Evolutionary conservation across 2,888 invertebrate species (phyloP), one percentile per base, ranked within the genome.

Genomic region (Cynaeus angustus): DNA sequence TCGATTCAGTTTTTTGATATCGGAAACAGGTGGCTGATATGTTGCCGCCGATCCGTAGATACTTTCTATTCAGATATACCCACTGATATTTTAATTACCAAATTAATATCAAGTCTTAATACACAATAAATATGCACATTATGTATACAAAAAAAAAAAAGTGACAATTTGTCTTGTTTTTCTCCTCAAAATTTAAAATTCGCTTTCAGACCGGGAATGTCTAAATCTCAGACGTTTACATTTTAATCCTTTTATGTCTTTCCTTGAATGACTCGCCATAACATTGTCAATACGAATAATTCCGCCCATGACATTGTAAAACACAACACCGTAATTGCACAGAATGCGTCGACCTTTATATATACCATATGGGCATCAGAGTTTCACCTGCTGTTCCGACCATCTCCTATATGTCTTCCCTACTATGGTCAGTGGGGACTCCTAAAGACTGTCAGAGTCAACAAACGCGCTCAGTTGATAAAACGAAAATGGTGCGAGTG

Each of bases 361-460:
- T 6, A n/a, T 7, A 33, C 7, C 33, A 33, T 33, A 33, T n/a
- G 33, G 33, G 33, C 7, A 33, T 4, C 28, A 7, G 1, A n/a
- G 7, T 33, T 33, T 33, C 33, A 33, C 33, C 33, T 33, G 33
- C 33, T 33, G 33, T 33, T 6, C 3, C 33, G 28, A 10, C 28
- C 48, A 56, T 56, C 68, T 68, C 68, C 62, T n/a, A 9, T 37
- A 16, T 6, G 37, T 37, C 28, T 50, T 21, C 14, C 45, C 33
- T 10, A 14, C 61, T 4, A 43, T 41, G 68, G 68, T 65, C 69
- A 65, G 69, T 69, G 69, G 69, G 69, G 65, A 58, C 21, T 58
- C 21, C 28, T 33, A 61, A 67, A 61, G 59, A 61, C 12, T 5
- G 48, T 5, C 26, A 2, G 28, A 50, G 26, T 10, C 26, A 43